These are phyloP conservation scores for Trissolcus japonicus DNA, from an alignment of 2,888 invertebrate genomes.

Conservation along the genomic window DNA sequence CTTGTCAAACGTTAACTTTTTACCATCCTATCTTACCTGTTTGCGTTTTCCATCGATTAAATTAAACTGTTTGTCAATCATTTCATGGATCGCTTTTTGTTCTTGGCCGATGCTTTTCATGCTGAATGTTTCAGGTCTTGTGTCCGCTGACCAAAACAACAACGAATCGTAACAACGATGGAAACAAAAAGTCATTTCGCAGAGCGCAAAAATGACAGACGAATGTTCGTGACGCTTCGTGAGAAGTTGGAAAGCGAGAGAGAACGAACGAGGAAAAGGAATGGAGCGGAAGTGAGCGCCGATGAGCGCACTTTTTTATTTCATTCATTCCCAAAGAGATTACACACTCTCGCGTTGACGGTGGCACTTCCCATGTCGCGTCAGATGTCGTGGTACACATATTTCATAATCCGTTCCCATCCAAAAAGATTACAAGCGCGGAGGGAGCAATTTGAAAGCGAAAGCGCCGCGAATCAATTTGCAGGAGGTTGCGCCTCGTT, in stretches of 20 bases:
- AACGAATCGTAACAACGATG: too few species aligned
- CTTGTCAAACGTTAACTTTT: too few species aligned
- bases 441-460: conserved; percentile 44
- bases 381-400: conserved; percentile 51
- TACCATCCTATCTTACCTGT: neutral
- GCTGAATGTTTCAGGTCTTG: too few species aligned
- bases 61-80: too few species aligned
- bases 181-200: too few species aligned
- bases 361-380: conserved; percentile 57
- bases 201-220: conserved; percentile 19
- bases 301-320: conserved; percentile 30
- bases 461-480: conserved; percentile 59
- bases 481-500: conserved; percentile 39
- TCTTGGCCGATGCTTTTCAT: too few species aligned
- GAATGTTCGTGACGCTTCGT: conserved; percentile 35
- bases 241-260: conserved; percentile 51
- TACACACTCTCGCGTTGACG: conserved; percentile 54
- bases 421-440: conserved; percentile 52
- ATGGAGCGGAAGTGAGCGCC: conserved; percentile 49
- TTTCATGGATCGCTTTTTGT: too few species aligned
- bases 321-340: conserved; percentile 46
- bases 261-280: conserved; percentile 47
- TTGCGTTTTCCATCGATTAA: neutral
- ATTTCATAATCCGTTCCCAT: conserved; percentile 60
- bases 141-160: too few species aligned